These are phyloP conservation scores for Ascidia mentula DNA, from an alignment of 23 tunicate genomes.

Conservation along the genomic window DNA sequence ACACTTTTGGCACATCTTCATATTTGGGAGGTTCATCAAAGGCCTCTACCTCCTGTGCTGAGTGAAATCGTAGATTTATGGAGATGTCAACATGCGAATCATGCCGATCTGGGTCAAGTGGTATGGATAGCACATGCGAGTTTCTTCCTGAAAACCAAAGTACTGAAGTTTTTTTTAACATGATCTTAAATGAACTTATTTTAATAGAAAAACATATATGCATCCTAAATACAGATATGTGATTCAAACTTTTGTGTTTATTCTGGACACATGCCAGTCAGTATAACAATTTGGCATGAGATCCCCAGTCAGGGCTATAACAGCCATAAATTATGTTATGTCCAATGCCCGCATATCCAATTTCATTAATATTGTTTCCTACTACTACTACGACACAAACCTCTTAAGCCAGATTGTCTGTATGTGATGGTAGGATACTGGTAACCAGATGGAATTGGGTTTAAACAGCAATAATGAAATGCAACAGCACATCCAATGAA, in stretches of 20 bases:
- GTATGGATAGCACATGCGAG: conserved; percentile 4
- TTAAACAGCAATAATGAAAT: conserved; percentile 11
- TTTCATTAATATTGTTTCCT: too few relatives aligned
- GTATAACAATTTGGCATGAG: too few relatives aligned
- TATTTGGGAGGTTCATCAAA: conserved; percentile 20
- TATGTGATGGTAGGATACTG: background rate
- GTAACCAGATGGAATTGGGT: background rate
- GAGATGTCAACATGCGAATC: conserved; percentile 12
- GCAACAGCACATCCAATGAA: conserved; percentile 17
- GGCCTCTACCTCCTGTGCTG: background rate
- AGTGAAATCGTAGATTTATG: background rate
- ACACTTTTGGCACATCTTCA: conserved; percentile 14
- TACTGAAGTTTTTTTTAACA: too few relatives aligned
- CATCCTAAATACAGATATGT: too few relatives aligned
- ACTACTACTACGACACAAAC: too few relatives aligned
- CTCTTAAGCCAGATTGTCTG: background rate
- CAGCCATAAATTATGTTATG: background rate
- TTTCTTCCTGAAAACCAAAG: background rate
- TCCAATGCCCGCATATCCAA: too few relatives aligned
- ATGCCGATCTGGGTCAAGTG: background rate
- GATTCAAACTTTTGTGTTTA: too few relatives aligned
- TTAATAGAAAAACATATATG: too few relatives aligned
- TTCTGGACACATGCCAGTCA: too few relatives aligned
- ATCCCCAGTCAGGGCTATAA: too few relatives aligned
- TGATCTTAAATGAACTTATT: too few relatives aligned